Conservation (phyloP, 2,797 vertebrate genomes). For the Psittacula echo region DNA sequence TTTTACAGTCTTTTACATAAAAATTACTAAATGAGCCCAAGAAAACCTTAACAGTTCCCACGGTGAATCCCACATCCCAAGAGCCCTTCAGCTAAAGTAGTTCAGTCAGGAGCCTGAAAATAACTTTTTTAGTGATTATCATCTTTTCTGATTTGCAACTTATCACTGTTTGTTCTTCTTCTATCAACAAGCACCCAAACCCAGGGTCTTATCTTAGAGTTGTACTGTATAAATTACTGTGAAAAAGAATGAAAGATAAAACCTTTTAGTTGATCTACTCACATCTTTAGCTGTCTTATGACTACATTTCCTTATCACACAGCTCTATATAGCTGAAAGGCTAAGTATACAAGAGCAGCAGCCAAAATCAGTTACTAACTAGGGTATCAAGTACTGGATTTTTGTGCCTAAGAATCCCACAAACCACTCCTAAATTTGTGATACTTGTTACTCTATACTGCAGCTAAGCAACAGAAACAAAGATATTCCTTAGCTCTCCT, state of each 20-base stretch:
- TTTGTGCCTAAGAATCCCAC: background rate
- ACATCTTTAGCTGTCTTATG: background rate
- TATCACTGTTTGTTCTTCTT: background rate
- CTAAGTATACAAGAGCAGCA: background rate
- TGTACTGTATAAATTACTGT: background rate
- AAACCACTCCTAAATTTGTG: background rate
- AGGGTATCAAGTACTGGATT: background rate
- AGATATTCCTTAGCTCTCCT: background rate
- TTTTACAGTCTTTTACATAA: constrained; percentile 37
- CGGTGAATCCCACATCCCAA: background rate
- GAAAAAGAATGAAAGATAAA: background rate
- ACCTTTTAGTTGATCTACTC: background rate
- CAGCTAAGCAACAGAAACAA: background rate
- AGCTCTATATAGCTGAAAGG: background rate
- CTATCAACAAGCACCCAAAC: background rate
- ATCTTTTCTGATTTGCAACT: background rate
- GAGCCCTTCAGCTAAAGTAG: background rate
- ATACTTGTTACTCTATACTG: background rate
- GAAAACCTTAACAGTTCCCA: background rate
- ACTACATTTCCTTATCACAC: background rate
- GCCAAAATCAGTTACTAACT: background rate
- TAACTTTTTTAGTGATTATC: background rate
- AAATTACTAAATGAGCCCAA: constrained; percentile 43
- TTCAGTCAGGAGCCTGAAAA: constrained; percentile 1
- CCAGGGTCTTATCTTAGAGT: background rate